Evolutionary conservation across 30 jellyfish, hydroid and myxozoan genomes (phyloP).

Genomic region (Turritopsis dohrnii): DNA sequence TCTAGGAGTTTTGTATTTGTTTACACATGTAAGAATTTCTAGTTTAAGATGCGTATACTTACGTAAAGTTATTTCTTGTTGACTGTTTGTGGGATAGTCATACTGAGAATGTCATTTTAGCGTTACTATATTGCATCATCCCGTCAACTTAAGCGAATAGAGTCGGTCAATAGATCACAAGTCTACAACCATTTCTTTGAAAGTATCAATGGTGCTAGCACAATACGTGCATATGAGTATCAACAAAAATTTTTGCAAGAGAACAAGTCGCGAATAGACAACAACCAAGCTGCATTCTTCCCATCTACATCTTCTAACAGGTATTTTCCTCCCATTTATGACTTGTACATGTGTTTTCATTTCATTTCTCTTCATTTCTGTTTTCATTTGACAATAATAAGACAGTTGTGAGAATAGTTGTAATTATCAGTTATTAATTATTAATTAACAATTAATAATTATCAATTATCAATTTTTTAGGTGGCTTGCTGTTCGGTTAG

Average conservation of each 20-base stretch:
- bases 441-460: too few species aligned
- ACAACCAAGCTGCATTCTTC: conserved; percentile 70
- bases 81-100: too few species aligned
- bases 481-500: conserved; percentile 98
- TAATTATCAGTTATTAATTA: too few species aligned
- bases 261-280: conserved; percentile 60
- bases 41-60: background rate
- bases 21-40: conserved; percentile 67
- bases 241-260: conserved; percentile 52
- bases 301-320: conserved; percentile 77
- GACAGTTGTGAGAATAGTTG: too few species aligned
- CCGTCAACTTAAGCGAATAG: conserved; percentile 89
- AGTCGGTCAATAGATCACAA: conserved; percentile 85
- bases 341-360: background rate
- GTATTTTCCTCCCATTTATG: conserved; percentile 23
- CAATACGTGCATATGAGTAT: conserved; percentile 73
- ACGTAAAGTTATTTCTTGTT: too few species aligned
- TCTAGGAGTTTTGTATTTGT: conserved; percentile 46
- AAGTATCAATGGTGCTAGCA: conserved; percentile 88
- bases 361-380: too few species aligned
- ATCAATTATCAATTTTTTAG: conserved; percentile 40
- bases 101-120: conserved; percentile 24
- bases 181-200: conserved; percentile 87
- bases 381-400: too few species aligned
- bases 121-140: conserved; percentile 93